Evolutionary conservation across 1,140 invertebrate genomes (phyloP), one percentile per base, ranked within the genome.

Genomic region (Atta colombica): DNA sequence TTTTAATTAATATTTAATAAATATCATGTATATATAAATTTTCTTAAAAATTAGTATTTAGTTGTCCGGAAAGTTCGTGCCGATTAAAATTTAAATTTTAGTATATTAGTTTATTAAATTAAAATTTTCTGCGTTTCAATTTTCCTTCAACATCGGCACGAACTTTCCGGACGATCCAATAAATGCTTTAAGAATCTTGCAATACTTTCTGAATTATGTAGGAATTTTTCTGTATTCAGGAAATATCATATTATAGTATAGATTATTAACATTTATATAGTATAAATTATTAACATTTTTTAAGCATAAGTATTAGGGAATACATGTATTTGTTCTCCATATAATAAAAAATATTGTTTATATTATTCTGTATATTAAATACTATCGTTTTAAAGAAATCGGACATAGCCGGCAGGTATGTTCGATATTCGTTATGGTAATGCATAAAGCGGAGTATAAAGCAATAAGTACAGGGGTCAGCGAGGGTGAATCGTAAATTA

Each of bases 401-500:
- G 61, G 61, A 10, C 60, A 53, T 39, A 14, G 6, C 68, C 18
- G 49, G 63, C 18, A 21, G 28, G 16, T 18, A 63, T 55, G 66
- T 85, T 85, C 66, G 63, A 78, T 72, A 61, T 58, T 85, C 58
- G 80, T 89, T 89, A 85, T 89, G 90, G 77, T 89, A 89, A 91
- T 91, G 82, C 61, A 85, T 71, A 90, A 89, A 87, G 78, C 85
- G 80, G 66, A 55, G 66, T 91, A 88, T 91, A 91, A 88, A 90
- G 81, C 82, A 91, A 86, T 89, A 87, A 87, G 68, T 49, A 31
- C 71, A 45, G 85, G 77, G 89, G 87, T 85, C 81, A 90, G 74
- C 75, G 86, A 90, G 90, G 87, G 89, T 88, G 89, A 92, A 92
- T 92, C 82, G 81, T 49, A 92, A 92, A 92, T 92, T 92, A 92